Percentiles rank a stretch among this genome's conserved stretches.
phyloP scores from a whole-genome alignment of 2,888 invertebrate genomes.

The Malthinus flaveolus region DNA sequence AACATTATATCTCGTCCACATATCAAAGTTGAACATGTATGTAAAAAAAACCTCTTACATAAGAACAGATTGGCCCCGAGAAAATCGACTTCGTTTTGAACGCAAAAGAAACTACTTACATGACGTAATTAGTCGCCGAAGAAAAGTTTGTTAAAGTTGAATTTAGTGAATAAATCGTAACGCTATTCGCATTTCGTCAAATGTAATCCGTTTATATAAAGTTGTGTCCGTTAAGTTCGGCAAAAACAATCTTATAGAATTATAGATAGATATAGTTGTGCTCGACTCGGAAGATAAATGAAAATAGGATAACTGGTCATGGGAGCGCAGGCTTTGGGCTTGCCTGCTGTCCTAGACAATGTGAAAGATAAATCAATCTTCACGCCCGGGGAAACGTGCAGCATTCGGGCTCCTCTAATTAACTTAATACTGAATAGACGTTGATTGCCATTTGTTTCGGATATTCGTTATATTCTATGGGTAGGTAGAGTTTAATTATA shows the following conservation, averaged over 20 bases:
- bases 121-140: not conserved
- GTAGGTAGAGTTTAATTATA: constrained; percentile 27
- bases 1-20: constrained; percentile 22
- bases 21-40: constrained; percentile 21
- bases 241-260: constrained; percentile 6
- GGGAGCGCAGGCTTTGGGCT: constrained; percentile 16
- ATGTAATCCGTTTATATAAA: not conserved
- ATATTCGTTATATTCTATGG: constrained; percentile 28
- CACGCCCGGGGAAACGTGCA: constrained; percentile 39
- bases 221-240: not conserved
- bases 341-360: constrained; percentile 43
- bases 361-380: constrained; percentile 45
- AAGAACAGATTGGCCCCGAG: constrained; percentile 19
- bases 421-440: constrained; percentile 41
- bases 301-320: constrained; percentile 28
- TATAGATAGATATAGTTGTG: not conserved
- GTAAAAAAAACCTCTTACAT: constrained; percentile 24
- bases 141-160: not conserved
- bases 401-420: constrained; percentile 40
- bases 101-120: not conserved
- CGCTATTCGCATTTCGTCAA: not conserved
- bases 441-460: constrained; percentile 38
- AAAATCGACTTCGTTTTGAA: constrained; percentile 3
- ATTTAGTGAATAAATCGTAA: too few species aligned
- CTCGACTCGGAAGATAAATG: constrained; percentile 9